Base-by-base conservation (phyloP, 1,140 invertebrate genomes). In the Scaptomyza montana region DNA sequence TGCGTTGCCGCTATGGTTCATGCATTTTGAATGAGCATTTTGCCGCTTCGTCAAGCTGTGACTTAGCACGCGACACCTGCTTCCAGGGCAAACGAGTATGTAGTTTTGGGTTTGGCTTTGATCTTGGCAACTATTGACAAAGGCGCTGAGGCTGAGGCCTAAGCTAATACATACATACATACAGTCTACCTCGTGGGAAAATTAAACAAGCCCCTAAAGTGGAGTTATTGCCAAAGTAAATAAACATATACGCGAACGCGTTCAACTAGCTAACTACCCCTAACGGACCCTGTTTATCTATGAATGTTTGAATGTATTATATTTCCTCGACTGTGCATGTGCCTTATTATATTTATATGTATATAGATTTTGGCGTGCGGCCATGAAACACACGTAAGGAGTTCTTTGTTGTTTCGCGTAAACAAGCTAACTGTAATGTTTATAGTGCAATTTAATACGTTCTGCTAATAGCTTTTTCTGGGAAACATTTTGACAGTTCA, bases 71-170 rank as follows among this genome's bases (percentile, higher is more conserved):
- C 43, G 43, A 10, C 67, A 73, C 64, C 64, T 75, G 62, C 25
- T 62, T 25, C 21, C 33, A 39, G 36, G 64, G 61, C 43, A 74
- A 77, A 70, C 45, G 66, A 53, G 50, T 65, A 53, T 36, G 33
- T 36, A 36, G 33, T 36, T 81, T 80, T 59, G 55, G 66, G 63
- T 39, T 54, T 66, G 53, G 13, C 84, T 86, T 86, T 87, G 82
- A 86, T 86, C 78, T 89, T 66, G 54, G 67, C 57, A 51, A 87
- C 71, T 87, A 86, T 87, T 86, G 82, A 87, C 81, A 72, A 76
- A 76, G 72, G 46, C 57, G 46, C 57, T 53, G 67, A 12, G 28
- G 36, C 53, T 66, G 2, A 36, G 67, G 55, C 71, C 75, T 71
- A 71, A 68, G 43, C 59, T 87, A 86, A 86, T 65, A 86, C 6